Percentiles rank a stretch among this genome's conserved stretches.
These are phyloP conservation scores for Gasterosteus aculeatus DNA, from an alignment of 2,113 vertebrate genomes.

Conservation along the genomic window DNA sequence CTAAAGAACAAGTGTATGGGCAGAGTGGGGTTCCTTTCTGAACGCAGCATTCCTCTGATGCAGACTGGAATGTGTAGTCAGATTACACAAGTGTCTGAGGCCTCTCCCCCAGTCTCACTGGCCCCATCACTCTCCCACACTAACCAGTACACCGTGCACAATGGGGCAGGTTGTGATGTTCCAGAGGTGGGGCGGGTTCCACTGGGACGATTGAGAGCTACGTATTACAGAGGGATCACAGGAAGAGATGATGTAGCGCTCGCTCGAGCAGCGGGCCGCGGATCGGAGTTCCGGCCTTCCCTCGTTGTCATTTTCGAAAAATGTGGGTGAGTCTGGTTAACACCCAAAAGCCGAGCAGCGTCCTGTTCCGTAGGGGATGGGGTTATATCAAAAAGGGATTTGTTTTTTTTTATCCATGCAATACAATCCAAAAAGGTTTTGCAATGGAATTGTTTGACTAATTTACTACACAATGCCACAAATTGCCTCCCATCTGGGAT, in stretches of 20 bases:
- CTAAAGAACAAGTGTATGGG: constrained; percentile 8
- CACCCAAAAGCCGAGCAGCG: constrained; percentile 77
- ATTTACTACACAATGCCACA: neutral
- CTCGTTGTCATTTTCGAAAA: constrained; percentile 80
- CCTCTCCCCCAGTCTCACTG: constrained; percentile 53
- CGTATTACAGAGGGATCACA: constrained; percentile 52
- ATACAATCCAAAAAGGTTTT: constrained; percentile 19
- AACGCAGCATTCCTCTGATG: constrained; percentile 59
- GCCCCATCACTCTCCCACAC: constrained; percentile 44
- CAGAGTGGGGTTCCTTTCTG: constrained; percentile 33
- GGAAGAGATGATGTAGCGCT: constrained; percentile 54
- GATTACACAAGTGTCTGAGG: constrained; percentile 62
- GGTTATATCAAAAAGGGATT: constrained; percentile 25
- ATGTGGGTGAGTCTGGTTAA: constrained; percentile 84
- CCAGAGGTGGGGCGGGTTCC: constrained; percentile 50
- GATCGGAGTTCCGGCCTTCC: constrained; percentile 69
- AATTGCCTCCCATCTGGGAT: neutral
- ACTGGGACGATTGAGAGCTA: constrained; percentile 43
- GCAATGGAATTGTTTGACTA: constrained; percentile 19
- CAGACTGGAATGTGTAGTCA: constrained; percentile 62
- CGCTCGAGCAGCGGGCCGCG: constrained; percentile 58
- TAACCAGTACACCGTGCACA: constrained; percentile 27
- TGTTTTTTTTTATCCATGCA: constrained; percentile 24
- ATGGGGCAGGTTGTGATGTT: constrained; percentile 31
- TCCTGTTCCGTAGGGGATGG: constrained; percentile 66